A percentile compares a stretch with the other conserved stretches of the same genome.
These are phyloP conservation scores for Chloroceryle inda DNA, from an alignment of 2,797 vertebrate species.

Conservation along the genomic window DNA sequence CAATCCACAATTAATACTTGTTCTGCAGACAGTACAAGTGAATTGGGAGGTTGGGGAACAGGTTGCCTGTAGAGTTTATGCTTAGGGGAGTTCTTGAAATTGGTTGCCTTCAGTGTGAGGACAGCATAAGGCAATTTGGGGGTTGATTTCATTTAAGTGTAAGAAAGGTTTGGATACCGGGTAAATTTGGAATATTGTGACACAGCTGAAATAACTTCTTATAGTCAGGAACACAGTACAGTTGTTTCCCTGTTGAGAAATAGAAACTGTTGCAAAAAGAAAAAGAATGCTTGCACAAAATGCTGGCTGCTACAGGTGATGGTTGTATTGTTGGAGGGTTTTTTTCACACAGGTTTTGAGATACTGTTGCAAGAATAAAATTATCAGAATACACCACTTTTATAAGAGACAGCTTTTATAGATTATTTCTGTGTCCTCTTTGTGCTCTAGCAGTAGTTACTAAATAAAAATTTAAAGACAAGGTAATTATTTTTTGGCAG, in stretches of 20 bases:
- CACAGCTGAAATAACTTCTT: background rate
- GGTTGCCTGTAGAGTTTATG: background rate
- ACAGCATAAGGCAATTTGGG: background rate
- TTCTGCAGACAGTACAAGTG: background rate
- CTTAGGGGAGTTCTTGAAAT: background rate
- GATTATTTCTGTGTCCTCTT: constrained; percentile 4
- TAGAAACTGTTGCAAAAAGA: background rate
- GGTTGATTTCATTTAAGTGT: background rate
- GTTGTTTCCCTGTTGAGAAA: background rate
- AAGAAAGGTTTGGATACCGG: background rate
- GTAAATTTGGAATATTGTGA: background rate
- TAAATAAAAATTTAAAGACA: background rate
- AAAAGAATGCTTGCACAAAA: background rate
- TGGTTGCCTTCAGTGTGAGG: background rate
- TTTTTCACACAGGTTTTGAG: constrained; percentile 8
- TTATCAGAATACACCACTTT: background rate
- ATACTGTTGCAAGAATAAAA: background rate
- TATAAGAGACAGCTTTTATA: constrained; percentile 27
- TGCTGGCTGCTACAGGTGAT: background rate
- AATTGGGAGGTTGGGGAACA: background rate
- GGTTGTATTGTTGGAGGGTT: background rate
- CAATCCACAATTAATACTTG: background rate
- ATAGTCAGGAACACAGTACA: background rate
- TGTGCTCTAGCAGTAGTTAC: background rate
- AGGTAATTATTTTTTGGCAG: background rate